These are phyloP conservation scores for Crenuchus spilurus DNA, from an alignment of 2,797 vertebrate genomes.

Conservation along the genomic window DNA sequence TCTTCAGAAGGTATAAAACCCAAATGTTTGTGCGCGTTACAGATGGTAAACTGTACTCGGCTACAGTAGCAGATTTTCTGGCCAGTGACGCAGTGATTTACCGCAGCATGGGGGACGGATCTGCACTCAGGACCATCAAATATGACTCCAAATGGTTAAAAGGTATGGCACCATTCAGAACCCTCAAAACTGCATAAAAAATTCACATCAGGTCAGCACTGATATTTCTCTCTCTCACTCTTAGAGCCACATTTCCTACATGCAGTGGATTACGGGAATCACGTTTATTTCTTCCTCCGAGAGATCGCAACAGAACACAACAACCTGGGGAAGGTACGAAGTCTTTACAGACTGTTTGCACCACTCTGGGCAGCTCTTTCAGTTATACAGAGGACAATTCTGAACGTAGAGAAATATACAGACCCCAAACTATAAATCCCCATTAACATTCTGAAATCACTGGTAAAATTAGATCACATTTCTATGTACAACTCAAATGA, in stretches of 20 bases:
- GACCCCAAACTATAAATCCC: background rate
- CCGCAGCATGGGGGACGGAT: slow-evolving; percentile 97
- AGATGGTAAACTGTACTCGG: slow-evolving; percentile 98
- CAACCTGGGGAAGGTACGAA: slow-evolving; percentile 96
- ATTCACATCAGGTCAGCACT: slow-evolving; percentile 67
- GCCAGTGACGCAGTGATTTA: slow-evolving; percentile 98
- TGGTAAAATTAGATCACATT: too few species aligned
- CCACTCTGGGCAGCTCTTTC: too few species aligned
- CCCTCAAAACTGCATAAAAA: slow-evolving; percentile 64
- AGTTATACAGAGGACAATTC: too few species aligned
- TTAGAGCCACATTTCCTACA: slow-evolving; percentile 98
- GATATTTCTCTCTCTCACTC: slow-evolving; percentile 36
- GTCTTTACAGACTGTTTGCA: too few species aligned
- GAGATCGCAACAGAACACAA: slow-evolving; percentile 98
- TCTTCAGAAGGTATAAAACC: too few species aligned
- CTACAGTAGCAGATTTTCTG: slow-evolving; percentile 97
- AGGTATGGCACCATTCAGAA: slow-evolving; percentile 76
- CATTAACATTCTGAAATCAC: too few species aligned
- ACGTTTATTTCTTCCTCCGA: slow-evolving; percentile 98
- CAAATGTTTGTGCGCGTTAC: slow-evolving; percentile 55
- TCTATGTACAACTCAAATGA: too few species aligned
- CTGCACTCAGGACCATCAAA: slow-evolving; percentile 96
- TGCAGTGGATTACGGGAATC: slow-evolving; percentile 95
- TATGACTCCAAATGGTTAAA: slow-evolving; percentile 99
- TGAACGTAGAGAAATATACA: too few species aligned